These are phyloP conservation scores for Oryzias javanicus DNA, from an alignment of 2,113 vertebrate species.

Conservation along the genomic window DNA sequence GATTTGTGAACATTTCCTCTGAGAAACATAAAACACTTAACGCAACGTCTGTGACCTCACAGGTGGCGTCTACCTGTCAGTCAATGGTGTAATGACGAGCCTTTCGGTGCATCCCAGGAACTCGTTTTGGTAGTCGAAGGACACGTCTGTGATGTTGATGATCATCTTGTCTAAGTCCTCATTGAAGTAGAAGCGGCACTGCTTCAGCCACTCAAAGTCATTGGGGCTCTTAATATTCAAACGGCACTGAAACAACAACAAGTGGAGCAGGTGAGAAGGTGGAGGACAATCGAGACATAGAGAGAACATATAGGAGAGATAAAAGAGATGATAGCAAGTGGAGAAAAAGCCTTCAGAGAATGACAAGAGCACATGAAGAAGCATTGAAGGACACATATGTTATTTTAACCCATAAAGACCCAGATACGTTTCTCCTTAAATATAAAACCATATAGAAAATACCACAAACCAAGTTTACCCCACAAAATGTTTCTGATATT, in stretches of 20 bases:
- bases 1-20: not conserved
- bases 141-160: slow-evolving; percentile 89
- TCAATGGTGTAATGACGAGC: slow-evolving; percentile 91
- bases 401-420: no score
- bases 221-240: slow-evolving; percentile 79
- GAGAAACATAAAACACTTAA: not conserved
- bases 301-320: no score
- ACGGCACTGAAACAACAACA: slow-evolving; percentile 73
- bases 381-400: no score
- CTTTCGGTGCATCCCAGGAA: slow-evolving; percentile 92
- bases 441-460: no score
- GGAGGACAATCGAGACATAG: no score
- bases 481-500: no score
- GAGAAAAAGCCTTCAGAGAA: no score
- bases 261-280: no score
- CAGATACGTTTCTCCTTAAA: no score
- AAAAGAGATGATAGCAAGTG: no score
- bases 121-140: slow-evolving; percentile 91
- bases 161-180: slow-evolving; percentile 82
- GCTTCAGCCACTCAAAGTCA: slow-evolving; percentile 94
- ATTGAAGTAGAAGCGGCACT: slow-evolving; percentile 88
- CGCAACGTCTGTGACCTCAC: not conserved
- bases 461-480: no score
- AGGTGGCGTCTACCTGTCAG: slow-evolving; percentile 58
- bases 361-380: no score